Evolutionary conservation across 2,113 vertebrate species (phyloP), one percentile per base, ranked within the genome.

Genomic region (Natator depressus): DNA sequence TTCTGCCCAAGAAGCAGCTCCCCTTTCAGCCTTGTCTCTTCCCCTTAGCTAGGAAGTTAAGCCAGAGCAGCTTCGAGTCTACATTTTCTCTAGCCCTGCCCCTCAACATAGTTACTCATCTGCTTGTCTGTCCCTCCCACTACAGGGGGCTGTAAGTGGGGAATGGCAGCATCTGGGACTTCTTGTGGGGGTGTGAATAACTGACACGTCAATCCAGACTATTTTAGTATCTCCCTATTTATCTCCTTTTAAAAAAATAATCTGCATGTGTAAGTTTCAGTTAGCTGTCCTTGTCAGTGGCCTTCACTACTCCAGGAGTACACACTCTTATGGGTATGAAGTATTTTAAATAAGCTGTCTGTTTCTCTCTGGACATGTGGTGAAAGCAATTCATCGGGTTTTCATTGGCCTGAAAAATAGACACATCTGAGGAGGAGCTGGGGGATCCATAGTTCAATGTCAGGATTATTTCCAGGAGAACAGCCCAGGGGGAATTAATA

Each of bases 311-410:
- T 6, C 59, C 35, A 47, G 25, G 47, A 81, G 31, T 9, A 59
- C 80, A 91, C 78, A 79, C 91, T 93, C 88, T 85, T 42, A 82
- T 42, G 59, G 27, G 5, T 50, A 46, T 76, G 85, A 91, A 93
- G 80, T 79, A 91, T 89, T 94, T 91, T 90, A 93, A 94, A 55
- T 27, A 20, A 87, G n/a, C 59, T 76, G 7, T 62, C 86, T 94
- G 51, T 82, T 91, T 29, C 84, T 82, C 81, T 84, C 81, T 31
- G 0, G 0, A 55, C 91, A 82, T 55, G 47, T 90, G 89, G 94
- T 50, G 83, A 88, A 93, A 83, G 76, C 81, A 91, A 84, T 29
- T 96, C 82, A 69, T 94, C 91, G 82, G 27, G 46, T 97, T 97
- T 92, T 92, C 86, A 49, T 90, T 49, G 84, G 51, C 31, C 91